Conservation (phyloP, 2,797 vertebrate species). For the Oceanodroma leucorhoa region DNA sequence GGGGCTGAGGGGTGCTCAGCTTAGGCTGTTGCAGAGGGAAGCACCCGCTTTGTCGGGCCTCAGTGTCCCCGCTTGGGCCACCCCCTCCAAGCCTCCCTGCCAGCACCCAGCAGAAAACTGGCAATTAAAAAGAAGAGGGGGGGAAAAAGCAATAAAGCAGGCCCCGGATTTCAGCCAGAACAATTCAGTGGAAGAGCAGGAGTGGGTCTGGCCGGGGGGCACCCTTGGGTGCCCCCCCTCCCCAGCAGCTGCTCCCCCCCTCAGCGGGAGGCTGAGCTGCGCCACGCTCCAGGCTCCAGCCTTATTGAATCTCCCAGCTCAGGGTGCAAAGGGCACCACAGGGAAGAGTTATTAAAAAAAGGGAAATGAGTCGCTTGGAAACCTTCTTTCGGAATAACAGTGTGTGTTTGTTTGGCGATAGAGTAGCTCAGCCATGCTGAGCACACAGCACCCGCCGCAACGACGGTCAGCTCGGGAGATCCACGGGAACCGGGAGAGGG, state of each 20-base stretch:
- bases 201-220: neutral
- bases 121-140: neutral
- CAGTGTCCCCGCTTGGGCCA: neutral
- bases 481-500: neutral
- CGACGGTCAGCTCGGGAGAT: neutral
- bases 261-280: neutral
- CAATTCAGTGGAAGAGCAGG: neutral
- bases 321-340: slow-evolving; percentile 60
- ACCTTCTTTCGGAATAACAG: slow-evolving; percentile 54
- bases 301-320: slow-evolving; percentile 63
- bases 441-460: slow-evolving; percentile 41
- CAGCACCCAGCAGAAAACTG: neutral
- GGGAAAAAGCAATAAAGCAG: neutral
- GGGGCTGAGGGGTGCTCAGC: neutral
- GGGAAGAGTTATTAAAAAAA: slow-evolving; percentile 68
- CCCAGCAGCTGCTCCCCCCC: neutral
- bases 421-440: slow-evolving; percentile 61
- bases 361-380: slow-evolving; percentile 67
- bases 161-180: neutral
- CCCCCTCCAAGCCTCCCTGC: neutral
- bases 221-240: neutral
- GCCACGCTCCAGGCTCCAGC: slow-evolving; percentile 48
- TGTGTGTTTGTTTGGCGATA: slow-evolving; percentile 52
- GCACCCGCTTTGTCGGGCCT: neutral
- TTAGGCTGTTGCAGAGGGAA: neutral